Evolutionary conservation across 2,797 vertebrate genomes (phyloP).

Genomic region (Glossophaga mutica): DNA sequence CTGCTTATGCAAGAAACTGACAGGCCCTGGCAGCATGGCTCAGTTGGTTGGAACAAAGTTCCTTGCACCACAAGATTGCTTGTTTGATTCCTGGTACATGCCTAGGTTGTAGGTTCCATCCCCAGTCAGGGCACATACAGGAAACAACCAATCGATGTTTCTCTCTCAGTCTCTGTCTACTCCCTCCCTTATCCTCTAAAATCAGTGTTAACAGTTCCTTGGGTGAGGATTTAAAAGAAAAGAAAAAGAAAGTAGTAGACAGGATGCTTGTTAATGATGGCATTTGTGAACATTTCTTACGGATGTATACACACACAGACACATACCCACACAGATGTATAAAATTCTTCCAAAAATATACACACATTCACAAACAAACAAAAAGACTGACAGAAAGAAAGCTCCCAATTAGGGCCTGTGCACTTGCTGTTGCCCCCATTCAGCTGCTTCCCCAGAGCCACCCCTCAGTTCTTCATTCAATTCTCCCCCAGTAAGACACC

Average conservation of each 20-base stretch:
- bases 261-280: background rate
- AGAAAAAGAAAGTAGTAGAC: background rate
- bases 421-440: background rate
- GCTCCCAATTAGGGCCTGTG: background rate
- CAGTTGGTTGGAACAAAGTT: background rate
- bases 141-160: background rate
- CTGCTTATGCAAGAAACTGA: background rate
- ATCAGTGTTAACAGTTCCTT: too few species aligned
- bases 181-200: too few species aligned
- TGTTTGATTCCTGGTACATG: background rate
- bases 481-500: background rate
- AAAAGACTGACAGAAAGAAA: background rate
- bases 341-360: background rate
- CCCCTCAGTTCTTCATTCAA: background rate
- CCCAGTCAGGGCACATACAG: background rate
- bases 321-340: background rate
- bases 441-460: background rate
- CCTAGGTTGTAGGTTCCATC: background rate
- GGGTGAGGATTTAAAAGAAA: background rate
- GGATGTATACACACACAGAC: background rate
- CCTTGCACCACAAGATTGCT: background rate
- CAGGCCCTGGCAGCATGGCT: background rate
- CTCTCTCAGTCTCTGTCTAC: too few species aligned
- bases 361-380: background rate
- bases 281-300: background rate